Base-by-base conservation (phyloP, 2,797 vertebrate species). In the Peromyscus aztecus region DNA sequence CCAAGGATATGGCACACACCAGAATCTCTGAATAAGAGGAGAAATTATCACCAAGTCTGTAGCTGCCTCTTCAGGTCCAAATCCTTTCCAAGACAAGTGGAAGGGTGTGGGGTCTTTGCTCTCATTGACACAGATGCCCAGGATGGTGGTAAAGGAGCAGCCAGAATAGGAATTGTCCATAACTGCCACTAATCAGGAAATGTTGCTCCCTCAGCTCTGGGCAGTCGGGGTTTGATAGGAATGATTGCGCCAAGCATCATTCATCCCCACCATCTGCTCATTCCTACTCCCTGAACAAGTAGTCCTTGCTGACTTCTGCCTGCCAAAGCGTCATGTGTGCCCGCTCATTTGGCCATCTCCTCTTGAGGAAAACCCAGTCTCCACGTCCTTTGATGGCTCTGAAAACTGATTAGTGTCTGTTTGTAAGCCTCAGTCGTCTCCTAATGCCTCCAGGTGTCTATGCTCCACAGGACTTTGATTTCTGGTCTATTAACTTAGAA, bases 401-500 rank as follows among this genome's bases (percentile, higher is more conserved):
- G 57, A 96, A 95, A 96, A 90, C 67, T 81, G 73, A 95, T 94
- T 84, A 57, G n/a, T 52, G 73, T 67, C 73, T n/a, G 71, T 89
- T 93, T 95, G 52, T 49, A 89, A 93, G 90, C 34, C 49, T 16
- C 27, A n/a, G 23, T 93, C 93, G 76, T 78, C 61, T 89, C 40
- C 52, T 91, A 55, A 73, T 46, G 24, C 13, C 82, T 67, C 73
- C 80, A 88, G 87, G 84, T 90, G 34, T 75, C 16, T 90, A 31
- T 59, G 84, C 23, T 49, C 57, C 31, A 95, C 46, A 57, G 16
- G 24, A 37, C 92, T 93, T 96, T 96, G 49, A 94, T 94, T 97
- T 90, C 90, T 92, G 37, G 65, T 71, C 49, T 93, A 89, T 94
- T 96, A 94, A 87, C 91, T 83, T 94, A 63, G 67, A 95, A 87